phyloP scores from a whole-genome alignment of 2,113 vertebrate genomes.

The Turdus rufiventris region DNA sequence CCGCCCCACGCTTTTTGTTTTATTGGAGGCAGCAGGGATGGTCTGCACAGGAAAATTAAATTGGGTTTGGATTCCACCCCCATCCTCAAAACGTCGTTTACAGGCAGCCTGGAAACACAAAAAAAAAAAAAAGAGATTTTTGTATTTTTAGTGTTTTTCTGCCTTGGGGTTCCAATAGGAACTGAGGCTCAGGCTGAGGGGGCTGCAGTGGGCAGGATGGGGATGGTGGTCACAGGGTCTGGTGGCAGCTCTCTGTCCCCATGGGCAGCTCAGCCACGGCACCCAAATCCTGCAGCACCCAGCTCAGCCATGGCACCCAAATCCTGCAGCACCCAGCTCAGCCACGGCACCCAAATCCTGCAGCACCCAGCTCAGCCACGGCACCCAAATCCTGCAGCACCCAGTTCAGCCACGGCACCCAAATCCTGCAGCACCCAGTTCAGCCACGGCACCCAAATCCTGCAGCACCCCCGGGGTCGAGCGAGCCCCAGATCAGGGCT shows the following conservation, averaged over 20 bases:
- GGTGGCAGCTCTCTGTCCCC: not conserved
- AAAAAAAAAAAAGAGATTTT: not conserved
- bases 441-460: not conserved
- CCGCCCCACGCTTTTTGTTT: not conserved
- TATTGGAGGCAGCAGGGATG: not conserved
- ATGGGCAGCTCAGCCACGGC: accelerated
- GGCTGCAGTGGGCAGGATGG: not conserved
- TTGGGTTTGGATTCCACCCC: not conserved
- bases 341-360: not conserved
- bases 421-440: not conserved
- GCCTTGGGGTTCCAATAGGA: not conserved
- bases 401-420: not conserved
- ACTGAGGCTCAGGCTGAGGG: not conserved
- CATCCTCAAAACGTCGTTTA: not conserved
- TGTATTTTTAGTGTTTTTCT: not conserved
- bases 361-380: accelerated
- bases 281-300: not conserved
- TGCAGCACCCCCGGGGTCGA: accelerated
- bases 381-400: not conserved
- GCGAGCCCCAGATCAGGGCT: accelerated
- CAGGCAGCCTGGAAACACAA: not conserved
- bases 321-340: not conserved
- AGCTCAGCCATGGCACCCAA: not conserved
- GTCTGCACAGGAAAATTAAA: not conserved
- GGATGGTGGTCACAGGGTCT: accelerated